Conservation (phyloP, 2,113 vertebrate species). For the Paracanthobrama guichenoti region DNA sequence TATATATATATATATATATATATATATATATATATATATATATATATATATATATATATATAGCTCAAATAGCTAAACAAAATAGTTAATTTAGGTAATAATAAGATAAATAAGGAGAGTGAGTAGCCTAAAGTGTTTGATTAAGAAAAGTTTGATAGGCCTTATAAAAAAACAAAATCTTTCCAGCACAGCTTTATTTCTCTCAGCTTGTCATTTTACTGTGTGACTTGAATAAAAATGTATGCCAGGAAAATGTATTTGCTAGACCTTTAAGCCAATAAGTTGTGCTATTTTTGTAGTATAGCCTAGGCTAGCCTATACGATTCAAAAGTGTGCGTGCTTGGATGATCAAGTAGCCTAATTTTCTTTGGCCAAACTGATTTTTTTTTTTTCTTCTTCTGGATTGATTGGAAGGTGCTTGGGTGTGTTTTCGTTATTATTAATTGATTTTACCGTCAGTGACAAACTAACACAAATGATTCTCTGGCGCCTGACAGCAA, state of each 20-base stretch:
- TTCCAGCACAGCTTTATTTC: background rate
- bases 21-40: no score
- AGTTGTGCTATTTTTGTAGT: conserved; percentile 38
- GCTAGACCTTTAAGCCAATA: conserved; percentile 43
- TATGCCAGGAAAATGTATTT: conserved; percentile 53
- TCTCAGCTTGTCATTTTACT: background rate
- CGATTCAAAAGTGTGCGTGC: conserved; percentile 45
- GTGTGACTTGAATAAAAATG: conserved; percentile 39
- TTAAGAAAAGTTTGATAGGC: background rate
- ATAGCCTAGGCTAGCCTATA: background rate
- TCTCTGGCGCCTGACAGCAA: conserved; percentile 56
- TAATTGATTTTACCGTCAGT: conserved; percentile 61
- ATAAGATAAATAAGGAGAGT: background rate
- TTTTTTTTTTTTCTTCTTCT: conserved; percentile 4
- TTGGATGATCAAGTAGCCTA: conserved; percentile 1
- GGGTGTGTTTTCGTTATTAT: conserved; percentile 49
- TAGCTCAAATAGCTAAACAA: background rate
- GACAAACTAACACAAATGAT: conserved; percentile 58
- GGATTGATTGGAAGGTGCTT: conserved; percentile 55
- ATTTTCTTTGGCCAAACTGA: conserved; percentile 44
- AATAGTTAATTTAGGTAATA: background rate
- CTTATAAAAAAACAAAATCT: background rate
- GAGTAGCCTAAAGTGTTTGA: background rate
- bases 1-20: no score
- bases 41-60: no score